Percentiles rank a stretch among this genome's conserved stretches.
Conservation (phyloP, 2,888 invertebrate genomes). For the Volucella inflata region DNA sequence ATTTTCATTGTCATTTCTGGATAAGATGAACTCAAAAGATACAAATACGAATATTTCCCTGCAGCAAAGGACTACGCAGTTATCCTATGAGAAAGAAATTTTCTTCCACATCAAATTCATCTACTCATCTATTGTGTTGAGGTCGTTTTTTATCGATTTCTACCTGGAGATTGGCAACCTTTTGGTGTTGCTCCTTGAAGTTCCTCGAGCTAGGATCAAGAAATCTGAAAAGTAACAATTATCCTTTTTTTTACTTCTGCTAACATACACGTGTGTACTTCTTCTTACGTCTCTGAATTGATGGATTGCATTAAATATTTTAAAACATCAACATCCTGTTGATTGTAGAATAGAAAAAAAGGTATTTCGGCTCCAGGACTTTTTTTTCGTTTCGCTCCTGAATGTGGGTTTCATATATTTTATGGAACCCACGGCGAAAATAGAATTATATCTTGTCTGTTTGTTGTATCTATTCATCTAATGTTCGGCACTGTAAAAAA, state of each 20-base stretch:
- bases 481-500: constrained; percentile 30
- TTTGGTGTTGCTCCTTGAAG: neutral
- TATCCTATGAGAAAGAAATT: constrained; percentile 49
- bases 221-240: constrained; percentile 58
- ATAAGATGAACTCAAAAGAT: constrained; percentile 6
- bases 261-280: neutral
- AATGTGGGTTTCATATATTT: constrained; percentile 20
- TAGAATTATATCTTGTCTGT: constrained; percentile 57
- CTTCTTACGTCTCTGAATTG: constrained; percentile 31
- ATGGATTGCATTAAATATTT: constrained; percentile 67
- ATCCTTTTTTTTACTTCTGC: constrained; percentile 28
- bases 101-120: constrained; percentile 44
- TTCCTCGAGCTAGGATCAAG: constrained; percentile 21
- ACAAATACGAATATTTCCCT: neutral
- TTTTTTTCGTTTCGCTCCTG: constrained; percentile 40
- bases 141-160: constrained; percentile 28
- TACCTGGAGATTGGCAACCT: constrained; percentile 37
- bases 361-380: neutral
- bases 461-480: constrained; percentile 25
- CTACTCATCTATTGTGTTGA: neutral
- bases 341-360: constrained; percentile 72
- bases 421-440: constrained; percentile 28
- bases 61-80: constrained; percentile 13
- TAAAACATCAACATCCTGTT: constrained; percentile 78
- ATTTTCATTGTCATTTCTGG: constrained; percentile 38